phyloP scores from a whole-genome alignment of 2,113 vertebrate species.

The Xiphorhynchus elegans region DNA sequence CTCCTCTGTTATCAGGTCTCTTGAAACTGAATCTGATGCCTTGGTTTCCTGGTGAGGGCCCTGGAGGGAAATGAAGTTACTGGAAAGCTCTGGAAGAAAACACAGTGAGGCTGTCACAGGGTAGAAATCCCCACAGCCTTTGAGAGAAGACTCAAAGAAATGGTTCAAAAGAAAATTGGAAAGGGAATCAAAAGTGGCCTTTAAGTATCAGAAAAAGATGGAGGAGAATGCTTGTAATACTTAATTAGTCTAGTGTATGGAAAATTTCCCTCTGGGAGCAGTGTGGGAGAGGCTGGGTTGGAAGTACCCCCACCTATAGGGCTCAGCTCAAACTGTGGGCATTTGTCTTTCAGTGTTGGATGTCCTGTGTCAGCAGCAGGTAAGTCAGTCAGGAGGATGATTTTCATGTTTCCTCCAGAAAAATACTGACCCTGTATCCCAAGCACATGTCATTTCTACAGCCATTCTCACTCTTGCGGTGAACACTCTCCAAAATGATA shows the following conservation, averaged over 20 bases:
- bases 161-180: not conserved
- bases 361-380: not conserved
- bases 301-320: fast-evolving
- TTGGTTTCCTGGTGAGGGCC: not conserved
- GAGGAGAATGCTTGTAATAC: not conserved
- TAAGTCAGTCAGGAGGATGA: not conserved
- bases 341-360: not conserved
- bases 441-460: not conserved
- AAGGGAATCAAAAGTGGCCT: not conserved
- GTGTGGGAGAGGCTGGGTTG: not conserved
- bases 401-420: not conserved
- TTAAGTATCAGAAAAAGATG: not conserved
- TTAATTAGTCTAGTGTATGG: not conserved
- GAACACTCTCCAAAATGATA: not conserved
- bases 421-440: not conserved
- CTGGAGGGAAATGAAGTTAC: not conserved
- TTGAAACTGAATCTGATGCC: not conserved
- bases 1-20: not conserved
- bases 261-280: not conserved
- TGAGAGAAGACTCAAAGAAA: not conserved
- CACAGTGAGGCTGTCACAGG: not conserved
- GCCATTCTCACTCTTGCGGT: not conserved
- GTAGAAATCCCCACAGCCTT: not conserved
- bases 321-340: not conserved
- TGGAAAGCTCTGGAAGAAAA: not conserved